Percentiles rank a stretch among this genome's conserved stretches.
phyloP scores from a whole-genome alignment of 2,888 invertebrate species.

The Neoscelio sp. region DNA sequence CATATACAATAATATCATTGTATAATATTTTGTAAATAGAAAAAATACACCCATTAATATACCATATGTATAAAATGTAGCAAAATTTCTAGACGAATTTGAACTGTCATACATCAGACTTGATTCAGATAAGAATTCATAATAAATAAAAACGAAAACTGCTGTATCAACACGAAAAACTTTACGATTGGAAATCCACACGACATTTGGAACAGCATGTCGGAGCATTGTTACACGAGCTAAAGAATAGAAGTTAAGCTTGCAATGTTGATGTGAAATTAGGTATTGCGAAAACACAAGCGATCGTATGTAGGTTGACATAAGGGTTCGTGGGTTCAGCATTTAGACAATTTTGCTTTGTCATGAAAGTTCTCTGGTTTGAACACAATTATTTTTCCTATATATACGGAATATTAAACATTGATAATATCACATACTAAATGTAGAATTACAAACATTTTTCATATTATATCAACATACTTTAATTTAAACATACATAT shows the following conservation, averaged over 20 bases:
- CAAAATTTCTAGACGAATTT: too few species aligned
- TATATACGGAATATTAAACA: too few species aligned
- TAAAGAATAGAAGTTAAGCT: constrained; percentile 34
- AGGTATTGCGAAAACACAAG: constrained; percentile 27
- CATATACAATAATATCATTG: too few species aligned
- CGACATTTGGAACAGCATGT: constrained; percentile 33
- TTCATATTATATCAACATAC: too few species aligned
- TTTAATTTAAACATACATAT: too few species aligned
- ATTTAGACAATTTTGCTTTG: constrained; percentile 29
- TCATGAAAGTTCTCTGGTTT: too few species aligned
- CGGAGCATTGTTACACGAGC: constrained; percentile 31
- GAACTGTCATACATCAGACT: constrained; percentile 17
- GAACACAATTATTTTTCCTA: too few species aligned
- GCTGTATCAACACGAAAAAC: constrained; percentile 17
- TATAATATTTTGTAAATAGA: too few species aligned
- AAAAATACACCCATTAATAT: too few species aligned
- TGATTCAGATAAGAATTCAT: constrained; percentile 27
- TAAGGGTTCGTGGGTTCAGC: not conserved
- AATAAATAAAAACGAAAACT: constrained; percentile 22
- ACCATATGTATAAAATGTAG: too few species aligned
- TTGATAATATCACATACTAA: too few species aligned
- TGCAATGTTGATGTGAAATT: constrained; percentile 43
- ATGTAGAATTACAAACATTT: too few species aligned
- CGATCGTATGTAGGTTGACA: constrained; percentile 21
- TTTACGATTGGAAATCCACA: constrained; percentile 17